phyloP scores from a whole-genome alignment of 2,888 invertebrate genomes.

The Drosophila aldrichi region DNA sequence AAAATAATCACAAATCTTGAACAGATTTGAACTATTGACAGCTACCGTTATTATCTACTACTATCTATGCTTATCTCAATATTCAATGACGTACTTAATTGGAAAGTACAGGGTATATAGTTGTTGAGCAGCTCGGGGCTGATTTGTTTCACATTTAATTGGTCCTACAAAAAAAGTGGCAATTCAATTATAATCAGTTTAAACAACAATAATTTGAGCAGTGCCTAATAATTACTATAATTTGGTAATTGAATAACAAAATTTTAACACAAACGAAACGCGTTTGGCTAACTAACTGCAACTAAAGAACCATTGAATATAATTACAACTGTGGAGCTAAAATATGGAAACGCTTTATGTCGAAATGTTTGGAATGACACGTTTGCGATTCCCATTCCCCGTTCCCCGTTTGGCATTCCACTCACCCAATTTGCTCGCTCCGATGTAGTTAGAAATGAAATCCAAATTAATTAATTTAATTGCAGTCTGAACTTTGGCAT shows the following conservation, averaged over 20 bases:
- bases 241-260: background rate
- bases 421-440: slow-evolving; percentile 5
- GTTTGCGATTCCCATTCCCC: slow-evolving; percentile 18
- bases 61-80: background rate
- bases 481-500: slow-evolving; percentile 54
- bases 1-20: background rate
- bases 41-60: background rate
- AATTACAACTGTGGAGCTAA: slow-evolving; percentile 5
- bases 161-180: background rate
- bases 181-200: slow-evolving; percentile 1
- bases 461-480: slow-evolving; percentile 65
- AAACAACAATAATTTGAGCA: background rate
- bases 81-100: background rate
- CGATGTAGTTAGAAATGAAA: slow-evolving; percentile 29
- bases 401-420: background rate
- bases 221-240: slow-evolving; percentile 10
- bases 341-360: background rate
- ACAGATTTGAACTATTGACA: background rate
- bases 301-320: slow-evolving; percentile 11
- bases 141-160: slow-evolving; percentile 13
- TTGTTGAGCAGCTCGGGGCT: background rate
- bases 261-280: background rate
- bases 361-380: slow-evolving; percentile 48
- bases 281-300: slow-evolving; percentile 14
- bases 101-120: background rate